phyloP scores from a whole-genome alignment of 1,140 invertebrate species.

The Temnothorax longispinosus region DNA sequence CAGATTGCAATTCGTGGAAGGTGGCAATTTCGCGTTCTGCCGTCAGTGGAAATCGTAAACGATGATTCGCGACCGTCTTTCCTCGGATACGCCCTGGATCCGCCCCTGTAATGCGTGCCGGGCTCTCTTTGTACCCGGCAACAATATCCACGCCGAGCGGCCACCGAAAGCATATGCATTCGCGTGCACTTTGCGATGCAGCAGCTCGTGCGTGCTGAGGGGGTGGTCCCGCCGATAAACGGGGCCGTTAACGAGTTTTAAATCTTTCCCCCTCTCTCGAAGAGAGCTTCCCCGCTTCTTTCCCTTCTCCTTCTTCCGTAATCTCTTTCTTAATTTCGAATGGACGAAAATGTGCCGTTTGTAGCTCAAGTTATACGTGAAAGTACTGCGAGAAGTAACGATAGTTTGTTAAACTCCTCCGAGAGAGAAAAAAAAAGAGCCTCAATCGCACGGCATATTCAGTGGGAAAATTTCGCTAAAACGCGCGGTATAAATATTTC shows the following conservation, averaged over 20 bases:
- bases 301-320: background rate
- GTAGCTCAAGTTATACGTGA: background rate
- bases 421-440: no score
- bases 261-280: background rate
- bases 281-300: no score
- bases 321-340: background rate
- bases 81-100: background rate
- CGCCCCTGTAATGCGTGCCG: slow-evolving; percentile 42
- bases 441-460: background rate
- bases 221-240: slow-evolving; percentile 65
- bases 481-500: slow-evolving; percentile 35
- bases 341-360: background rate
- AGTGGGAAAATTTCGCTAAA: background rate
- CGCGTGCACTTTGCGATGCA: slow-evolving; percentile 58
- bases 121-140: slow-evolving; percentile 52
- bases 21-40: background rate
- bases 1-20: slow-evolving; percentile 9
- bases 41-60: slow-evolving; percentile 22
- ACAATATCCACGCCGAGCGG: slow-evolving; percentile 55
- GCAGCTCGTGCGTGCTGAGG: slow-evolving; percentile 38
- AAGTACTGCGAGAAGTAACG: background rate
- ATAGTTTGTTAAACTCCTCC: background rate
- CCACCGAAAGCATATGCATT: slow-evolving; percentile 58
- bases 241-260: slow-evolving; percentile 66
- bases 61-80: slow-evolving; percentile 4